Conservation (phyloP, 2,113 vertebrate genomes). For the Prochilodus magdalenae region DNA sequence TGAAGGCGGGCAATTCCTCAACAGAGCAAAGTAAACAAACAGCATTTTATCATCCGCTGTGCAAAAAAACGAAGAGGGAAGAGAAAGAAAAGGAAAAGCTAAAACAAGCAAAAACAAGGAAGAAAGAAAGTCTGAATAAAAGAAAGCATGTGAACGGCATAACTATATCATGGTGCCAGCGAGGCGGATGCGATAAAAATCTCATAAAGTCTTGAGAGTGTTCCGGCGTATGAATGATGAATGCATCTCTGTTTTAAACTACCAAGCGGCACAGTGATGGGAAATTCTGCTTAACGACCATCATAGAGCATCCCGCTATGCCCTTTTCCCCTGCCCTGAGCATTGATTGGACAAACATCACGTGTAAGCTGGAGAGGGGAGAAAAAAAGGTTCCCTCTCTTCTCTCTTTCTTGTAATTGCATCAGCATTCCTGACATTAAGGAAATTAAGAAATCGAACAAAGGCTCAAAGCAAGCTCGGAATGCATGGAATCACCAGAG, state of each 20-base stretch:
- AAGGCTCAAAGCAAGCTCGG: slow-evolving; percentile 33
- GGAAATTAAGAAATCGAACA: slow-evolving; percentile 43
- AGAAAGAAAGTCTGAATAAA: slow-evolving; percentile 6
- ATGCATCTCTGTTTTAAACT: slow-evolving; percentile 32
- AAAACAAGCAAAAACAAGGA: slow-evolving; percentile 29
- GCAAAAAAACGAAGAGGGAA: slow-evolving; percentile 14
- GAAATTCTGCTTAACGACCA: slow-evolving; percentile 45
- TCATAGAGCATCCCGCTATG: slow-evolving; percentile 23
- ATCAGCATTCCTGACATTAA: slow-evolving; percentile 39
- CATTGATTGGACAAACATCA: slow-evolving; percentile 45
- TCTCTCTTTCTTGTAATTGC: slow-evolving; percentile 46
- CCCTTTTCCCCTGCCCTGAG: background rate
- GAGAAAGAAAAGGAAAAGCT: background rate
- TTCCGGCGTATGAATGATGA: slow-evolving; percentile 30
- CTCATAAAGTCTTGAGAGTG: slow-evolving; percentile 34
- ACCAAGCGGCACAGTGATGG: background rate
- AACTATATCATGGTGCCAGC: slow-evolving; percentile 17
- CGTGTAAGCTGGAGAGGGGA: background rate
- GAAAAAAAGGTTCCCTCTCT: background rate
- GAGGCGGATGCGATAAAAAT: slow-evolving; percentile 21
- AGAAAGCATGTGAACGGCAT: slow-evolving; percentile 14
- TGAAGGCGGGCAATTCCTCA: slow-evolving; percentile 53
- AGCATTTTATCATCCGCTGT: slow-evolving; percentile 43
- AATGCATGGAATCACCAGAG: slow-evolving; percentile 19
- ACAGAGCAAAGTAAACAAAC: slow-evolving; percentile 49